phyloP scores from a whole-genome alignment of 2,888 invertebrate species.

The Leptothorax acervorum region DNA sequence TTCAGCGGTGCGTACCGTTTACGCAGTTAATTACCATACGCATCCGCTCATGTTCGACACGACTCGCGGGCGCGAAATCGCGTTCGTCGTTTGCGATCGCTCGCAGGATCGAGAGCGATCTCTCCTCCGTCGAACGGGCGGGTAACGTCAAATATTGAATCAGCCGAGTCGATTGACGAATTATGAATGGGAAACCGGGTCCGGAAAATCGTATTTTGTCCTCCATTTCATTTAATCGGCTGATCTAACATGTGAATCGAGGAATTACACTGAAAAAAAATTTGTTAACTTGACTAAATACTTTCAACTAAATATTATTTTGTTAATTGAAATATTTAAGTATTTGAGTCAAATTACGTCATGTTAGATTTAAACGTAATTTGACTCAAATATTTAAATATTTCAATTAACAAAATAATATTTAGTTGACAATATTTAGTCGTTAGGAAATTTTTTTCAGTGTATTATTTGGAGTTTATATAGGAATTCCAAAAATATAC shows the following conservation, averaged over 20 bases:
- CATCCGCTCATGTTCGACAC: background rate
- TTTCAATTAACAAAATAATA: too few species aligned
- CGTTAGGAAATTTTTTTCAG: too few species aligned
- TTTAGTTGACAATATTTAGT: too few species aligned
- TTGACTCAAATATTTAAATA: too few species aligned
- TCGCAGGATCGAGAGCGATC: background rate
- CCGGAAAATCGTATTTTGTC: background rate
- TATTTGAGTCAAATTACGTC: too few species aligned
- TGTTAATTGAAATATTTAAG: too few species aligned
- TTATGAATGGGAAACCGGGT: background rate
- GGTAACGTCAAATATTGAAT: constrained; percentile 7
- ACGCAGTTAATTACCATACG: constrained; percentile 23
- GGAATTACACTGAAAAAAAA: background rate
- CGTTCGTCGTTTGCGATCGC: background rate
- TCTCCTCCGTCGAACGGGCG: background rate
- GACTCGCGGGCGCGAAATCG: too few species aligned
- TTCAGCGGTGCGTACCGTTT: constrained; percentile 15
- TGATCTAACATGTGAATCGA: background rate
- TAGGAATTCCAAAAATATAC: background rate
- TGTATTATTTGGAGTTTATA: background rate
- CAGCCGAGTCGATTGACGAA: background rate
- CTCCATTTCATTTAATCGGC: background rate
- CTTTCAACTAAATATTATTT: too few species aligned
- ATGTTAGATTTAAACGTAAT: too few species aligned
- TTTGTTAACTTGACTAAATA: too few species aligned